Evolutionary conservation across 2,888 invertebrate species (phyloP).

Genomic region (Aleiodes leptofemur): DNA sequence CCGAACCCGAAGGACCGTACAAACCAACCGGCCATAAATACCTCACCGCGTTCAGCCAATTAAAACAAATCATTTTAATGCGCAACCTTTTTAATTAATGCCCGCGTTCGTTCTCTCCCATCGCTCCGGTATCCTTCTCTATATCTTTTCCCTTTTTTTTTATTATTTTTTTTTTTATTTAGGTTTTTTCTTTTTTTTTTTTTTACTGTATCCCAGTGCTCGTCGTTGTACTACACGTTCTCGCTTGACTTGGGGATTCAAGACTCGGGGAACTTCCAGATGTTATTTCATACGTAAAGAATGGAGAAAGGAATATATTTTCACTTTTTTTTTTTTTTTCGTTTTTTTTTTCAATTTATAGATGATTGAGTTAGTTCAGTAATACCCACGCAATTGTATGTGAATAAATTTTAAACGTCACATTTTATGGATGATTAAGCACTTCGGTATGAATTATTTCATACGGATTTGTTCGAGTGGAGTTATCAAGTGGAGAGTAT

Average conservation of each 20-base stretch:
- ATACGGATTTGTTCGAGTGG: too few species aligned
- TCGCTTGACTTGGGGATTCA: slow-evolving; percentile 2
- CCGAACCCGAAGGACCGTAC: slow-evolving; percentile 63
- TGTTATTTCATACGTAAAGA: too few species aligned
- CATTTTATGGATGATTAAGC: too few species aligned
- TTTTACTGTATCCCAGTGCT: background rate
- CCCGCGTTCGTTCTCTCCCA: slow-evolving; percentile 70
- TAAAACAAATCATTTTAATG: slow-evolving; percentile 76
- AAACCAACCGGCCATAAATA: slow-evolving; percentile 72
- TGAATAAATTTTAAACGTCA: too few species aligned
- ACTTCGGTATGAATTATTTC: too few species aligned
- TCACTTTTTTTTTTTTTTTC: too few species aligned
- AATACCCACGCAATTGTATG: too few species aligned
- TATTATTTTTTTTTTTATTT: slow-evolving; percentile 46
- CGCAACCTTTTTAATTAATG: slow-evolving; percentile 76
- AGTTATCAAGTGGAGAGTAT: background rate
- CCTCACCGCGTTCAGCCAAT: slow-evolving; percentile 75
- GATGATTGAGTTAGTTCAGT: too few species aligned
- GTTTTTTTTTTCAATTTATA: too few species aligned
- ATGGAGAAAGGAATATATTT: too few species aligned
- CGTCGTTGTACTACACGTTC: slow-evolving; percentile 1
- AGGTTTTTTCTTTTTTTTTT: background rate
- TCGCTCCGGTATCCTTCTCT: slow-evolving; percentile 58
- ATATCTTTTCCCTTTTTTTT: slow-evolving; percentile 39
- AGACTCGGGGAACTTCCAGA: slow-evolving; percentile 1